Evolutionary conservation across 2,113 vertebrate species (phyloP), one percentile per base, ranked within the genome.

Genomic region (Gobius niger): DNA sequence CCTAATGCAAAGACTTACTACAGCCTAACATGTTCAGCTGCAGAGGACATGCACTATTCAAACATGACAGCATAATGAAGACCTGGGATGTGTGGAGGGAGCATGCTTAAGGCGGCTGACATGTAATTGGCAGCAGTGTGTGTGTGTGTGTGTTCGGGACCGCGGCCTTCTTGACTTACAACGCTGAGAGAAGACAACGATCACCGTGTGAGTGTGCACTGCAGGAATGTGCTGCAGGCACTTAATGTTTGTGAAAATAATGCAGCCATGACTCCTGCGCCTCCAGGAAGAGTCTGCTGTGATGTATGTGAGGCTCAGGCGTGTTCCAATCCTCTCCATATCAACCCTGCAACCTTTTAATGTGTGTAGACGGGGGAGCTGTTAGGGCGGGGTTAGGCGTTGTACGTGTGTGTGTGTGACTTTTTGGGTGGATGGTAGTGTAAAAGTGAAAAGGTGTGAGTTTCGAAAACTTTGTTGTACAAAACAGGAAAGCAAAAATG

Each of bases 21-120:
- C 47, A 51, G 63, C 65, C 54, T 50, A 65, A 67, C 13, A 16
- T 70, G 66, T 34, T 62, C 24, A 7, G 3, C 65, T 5, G 13
- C 19, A 74, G 13, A 7, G 19, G 71, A 78, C 62, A 7, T 9
- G 6, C 16, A 40, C 14, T 7, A 77, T 77, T 75, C 11, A 78
- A 54, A 76, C 44, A 49, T 79, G 78, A 82, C 74, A 83, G 69
- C 62, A 81, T 80, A 83, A 84, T 84, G 57, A 80, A 54, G 70
- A 51, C 18, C 49, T 47, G 42, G 8, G 15, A 68, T 59, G 14
- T 47, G 62, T 72, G 56, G 68, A 68, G 68, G 14, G 70, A 34
- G 61, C 63, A 64, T 64, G 72, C 64, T 70, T 61, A n/a, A 11
- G 2, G 15, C 34, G 44, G 65, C 63, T 7, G 41, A 64, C 47